Evolutionary conservation across 1,140 invertebrate genomes (phyloP).

Genomic region (Carposina sasakii): DNA sequence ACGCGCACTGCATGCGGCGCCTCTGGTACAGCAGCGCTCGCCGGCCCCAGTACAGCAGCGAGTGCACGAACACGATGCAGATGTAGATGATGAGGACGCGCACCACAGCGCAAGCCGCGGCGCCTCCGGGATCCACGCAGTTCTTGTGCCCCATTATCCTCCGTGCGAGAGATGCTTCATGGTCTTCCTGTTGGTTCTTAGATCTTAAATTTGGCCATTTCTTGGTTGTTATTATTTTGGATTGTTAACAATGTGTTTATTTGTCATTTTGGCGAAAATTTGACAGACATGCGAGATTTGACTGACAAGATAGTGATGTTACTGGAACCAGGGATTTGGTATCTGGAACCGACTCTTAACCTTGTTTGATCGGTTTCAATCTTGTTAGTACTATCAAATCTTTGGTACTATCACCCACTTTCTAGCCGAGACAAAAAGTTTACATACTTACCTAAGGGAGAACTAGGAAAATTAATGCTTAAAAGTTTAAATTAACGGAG

Average conservation of each 20-base stretch:
- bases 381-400: no score
- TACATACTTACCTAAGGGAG: no score
- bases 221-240: not conserved
- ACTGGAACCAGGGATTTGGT: no score
- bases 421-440: no score
- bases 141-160: not conserved
- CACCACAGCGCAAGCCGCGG: constrained; percentile 21
- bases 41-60: constrained; percentile 39
- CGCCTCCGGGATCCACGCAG: constrained; percentile 15
- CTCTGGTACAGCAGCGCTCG: constrained; percentile 26
- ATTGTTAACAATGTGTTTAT: not conserved
- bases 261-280: not conserved
- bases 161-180: not conserved
- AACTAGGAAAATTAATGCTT: no score
- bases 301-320: no score
- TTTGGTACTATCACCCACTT: no score
- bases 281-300: no score
- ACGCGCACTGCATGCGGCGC: constrained; percentile 8
- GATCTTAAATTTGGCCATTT: not conserved
- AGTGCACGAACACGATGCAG: constrained; percentile 37
- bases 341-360: no score
- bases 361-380: no score
- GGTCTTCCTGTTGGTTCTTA: not conserved
- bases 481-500: no score
- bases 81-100: constrained; percentile 37